A percentile compares a stretch with the other conserved stretches of the same genome.
Evolutionary conservation across 1,140 invertebrate genomes (phyloP).

Genomic region (Aphelenchoides besseyi): DNA sequence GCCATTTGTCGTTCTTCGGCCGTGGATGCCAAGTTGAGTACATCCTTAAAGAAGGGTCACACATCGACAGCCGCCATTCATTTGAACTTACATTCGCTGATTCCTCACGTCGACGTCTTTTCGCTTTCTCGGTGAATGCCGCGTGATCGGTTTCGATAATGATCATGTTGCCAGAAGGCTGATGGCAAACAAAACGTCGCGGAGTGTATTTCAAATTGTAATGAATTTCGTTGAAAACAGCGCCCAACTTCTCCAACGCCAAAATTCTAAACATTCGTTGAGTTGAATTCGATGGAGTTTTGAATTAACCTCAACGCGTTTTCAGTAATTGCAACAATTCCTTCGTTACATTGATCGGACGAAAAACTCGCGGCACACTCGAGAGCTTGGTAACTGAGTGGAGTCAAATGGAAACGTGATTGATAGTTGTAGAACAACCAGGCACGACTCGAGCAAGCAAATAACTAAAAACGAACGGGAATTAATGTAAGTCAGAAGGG

Average conservation of each 20-base stretch:
- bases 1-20: constrained; percentile 90
- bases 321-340: constrained; percentile 95
- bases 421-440: constrained; percentile 99
- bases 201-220: constrained; percentile 91
- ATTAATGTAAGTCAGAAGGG: not conserved
- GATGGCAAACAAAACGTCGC: constrained; percentile 86
- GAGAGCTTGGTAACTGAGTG: constrained; percentile 65
- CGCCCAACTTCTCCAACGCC: constrained; percentile 93
- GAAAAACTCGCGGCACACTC: constrained; percentile 97
- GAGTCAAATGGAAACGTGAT: constrained; percentile 70
- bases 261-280: constrained; percentile 72
- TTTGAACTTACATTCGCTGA: constrained; percentile 71
- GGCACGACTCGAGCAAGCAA: constrained; percentile 93
- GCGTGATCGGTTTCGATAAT: constrained; percentile 94
- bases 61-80: too few relatives aligned
- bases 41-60: constrained; percentile 73
- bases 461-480: constrained; percentile 67
- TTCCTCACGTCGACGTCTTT: constrained; percentile 79
- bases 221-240: constrained; percentile 90
- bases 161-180: constrained; percentile 84
- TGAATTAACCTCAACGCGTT: constrained; percentile 79
- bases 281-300: not conserved
- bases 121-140: constrained; percentile 93
- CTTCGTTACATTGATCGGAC: constrained; percentile 97
- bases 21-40: constrained; percentile 87